Conservation (phyloP, 1,140 invertebrate genomes). For the Mycetomoellerius zeteki region DNA sequence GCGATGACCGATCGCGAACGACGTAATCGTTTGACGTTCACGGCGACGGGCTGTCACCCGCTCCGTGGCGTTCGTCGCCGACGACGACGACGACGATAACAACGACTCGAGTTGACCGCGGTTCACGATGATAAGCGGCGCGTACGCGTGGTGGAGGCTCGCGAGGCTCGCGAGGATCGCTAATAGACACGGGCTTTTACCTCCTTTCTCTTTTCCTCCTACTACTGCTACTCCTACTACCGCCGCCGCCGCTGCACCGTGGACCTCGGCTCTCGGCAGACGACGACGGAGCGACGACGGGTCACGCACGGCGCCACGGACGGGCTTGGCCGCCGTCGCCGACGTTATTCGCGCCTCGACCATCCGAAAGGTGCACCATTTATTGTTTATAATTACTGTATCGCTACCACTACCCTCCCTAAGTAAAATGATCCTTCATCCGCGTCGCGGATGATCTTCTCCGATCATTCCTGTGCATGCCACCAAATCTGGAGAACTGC, state of each 20-base stretch:
- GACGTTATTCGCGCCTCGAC: constrained; percentile 74
- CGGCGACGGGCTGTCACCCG: constrained; percentile 20
- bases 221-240: not conserved
- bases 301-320: constrained; percentile 78
- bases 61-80: not conserved
- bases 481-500: too few relatives aligned
- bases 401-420: not conserved
- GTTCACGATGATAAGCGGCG: constrained; percentile 79
- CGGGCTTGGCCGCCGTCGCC: constrained; percentile 68
- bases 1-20: constrained; percentile 69
- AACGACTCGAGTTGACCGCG: constrained; percentile 46
- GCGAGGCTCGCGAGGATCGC: constrained; percentile 41
- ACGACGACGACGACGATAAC: constrained; percentile 12
- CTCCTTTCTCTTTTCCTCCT: constrained; percentile 56
- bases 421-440: too few relatives aligned
- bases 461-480: too few relatives aligned
- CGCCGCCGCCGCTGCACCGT: not conserved
- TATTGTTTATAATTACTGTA: constrained; percentile 55
- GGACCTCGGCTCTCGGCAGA: constrained; percentile 76
- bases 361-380: constrained; percentile 81
- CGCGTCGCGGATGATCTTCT: too few relatives aligned
- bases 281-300: constrained; percentile 75
- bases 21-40: constrained; percentile 75
- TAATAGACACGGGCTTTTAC: constrained; percentile 76
- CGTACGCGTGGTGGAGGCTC: constrained; percentile 80